These are phyloP conservation scores for Albula glossodonta DNA, from an alignment of 2,113 vertebrate genomes.

Conservation along the genomic window DNA sequence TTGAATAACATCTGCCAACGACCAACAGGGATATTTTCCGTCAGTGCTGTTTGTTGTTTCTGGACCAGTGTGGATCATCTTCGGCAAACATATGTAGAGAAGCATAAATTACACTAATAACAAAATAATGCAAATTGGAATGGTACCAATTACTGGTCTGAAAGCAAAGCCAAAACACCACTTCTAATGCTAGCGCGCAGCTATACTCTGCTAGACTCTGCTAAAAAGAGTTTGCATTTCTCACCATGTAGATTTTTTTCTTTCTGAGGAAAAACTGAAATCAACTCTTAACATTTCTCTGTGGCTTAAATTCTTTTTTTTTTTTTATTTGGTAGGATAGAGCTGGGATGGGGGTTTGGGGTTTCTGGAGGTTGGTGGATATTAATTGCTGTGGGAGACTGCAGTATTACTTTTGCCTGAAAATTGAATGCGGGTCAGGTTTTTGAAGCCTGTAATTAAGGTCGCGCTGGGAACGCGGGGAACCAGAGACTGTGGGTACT, in stretches of 20 bases:
- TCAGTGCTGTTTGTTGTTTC: no score
- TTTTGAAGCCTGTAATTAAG: conserved; percentile 5
- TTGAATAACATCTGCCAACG: background rate
- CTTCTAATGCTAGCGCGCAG: background rate
- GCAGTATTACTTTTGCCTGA: conserved; percentile 9
- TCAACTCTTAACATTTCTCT: background rate
- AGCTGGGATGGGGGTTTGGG: background rate
- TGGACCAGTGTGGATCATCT: no score
- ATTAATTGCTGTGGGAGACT: background rate
- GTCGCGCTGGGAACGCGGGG: background rate
- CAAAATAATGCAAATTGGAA: background rate
- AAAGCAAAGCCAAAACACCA: background rate
- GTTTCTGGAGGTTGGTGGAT: background rate
- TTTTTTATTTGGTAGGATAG: background rate
- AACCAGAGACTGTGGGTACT: background rate
- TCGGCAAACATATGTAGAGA: background rate
- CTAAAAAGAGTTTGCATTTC: background rate
- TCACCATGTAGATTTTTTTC: background rate
- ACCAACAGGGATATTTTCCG: background rate
- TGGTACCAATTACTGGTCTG: background rate
- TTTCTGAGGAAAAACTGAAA: background rate
- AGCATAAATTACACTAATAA: background rate
- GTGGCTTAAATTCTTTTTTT: background rate
- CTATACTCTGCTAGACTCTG: background rate
- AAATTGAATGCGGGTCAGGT: conserved; percentile 13